These are phyloP conservation scores for Platycheirus albimanus DNA, from an alignment of 2,888 invertebrate genomes.

Conservation along the genomic window DNA sequence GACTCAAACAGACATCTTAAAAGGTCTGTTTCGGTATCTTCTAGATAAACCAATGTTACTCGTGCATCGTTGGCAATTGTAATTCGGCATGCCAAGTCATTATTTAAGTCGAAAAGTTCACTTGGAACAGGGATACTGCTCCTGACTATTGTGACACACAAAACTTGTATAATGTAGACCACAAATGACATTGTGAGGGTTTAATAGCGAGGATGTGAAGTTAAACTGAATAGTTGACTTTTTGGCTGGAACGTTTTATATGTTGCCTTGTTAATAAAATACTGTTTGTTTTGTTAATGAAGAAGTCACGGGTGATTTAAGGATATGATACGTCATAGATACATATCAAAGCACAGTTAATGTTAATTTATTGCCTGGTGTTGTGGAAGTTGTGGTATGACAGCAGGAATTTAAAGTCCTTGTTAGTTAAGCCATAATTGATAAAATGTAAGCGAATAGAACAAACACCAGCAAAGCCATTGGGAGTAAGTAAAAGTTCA, in stretches of 20 bases:
- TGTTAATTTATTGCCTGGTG: too few relatives aligned
- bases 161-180: neutral
- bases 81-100: constrained; percentile 32
- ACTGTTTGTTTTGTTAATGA: constrained; percentile 33
- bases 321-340: neutral
- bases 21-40: constrained; percentile 24
- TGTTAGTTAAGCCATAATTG: too few relatives aligned
- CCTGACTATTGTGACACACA: neutral
- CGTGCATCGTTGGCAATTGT: constrained; percentile 29
- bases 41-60: constrained; percentile 44
- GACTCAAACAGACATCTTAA: constrained; percentile 29
- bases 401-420: too few relatives aligned
- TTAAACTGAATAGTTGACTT: neutral
- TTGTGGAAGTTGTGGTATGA: too few relatives aligned
- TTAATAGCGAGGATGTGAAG: neutral
- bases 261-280: neutral
- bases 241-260: neutral
- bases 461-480: too few relatives aligned
- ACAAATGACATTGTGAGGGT: neutral
- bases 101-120: neutral
- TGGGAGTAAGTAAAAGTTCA: too few relatives aligned
- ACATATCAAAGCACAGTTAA: too few relatives aligned
- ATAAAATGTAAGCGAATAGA: too few relatives aligned
- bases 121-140: neutral
- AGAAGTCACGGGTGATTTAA: neutral